Evolutionary conservation across 2,113 vertebrate genomes (phyloP).

Genomic region (Spea bombifrons): DNA sequence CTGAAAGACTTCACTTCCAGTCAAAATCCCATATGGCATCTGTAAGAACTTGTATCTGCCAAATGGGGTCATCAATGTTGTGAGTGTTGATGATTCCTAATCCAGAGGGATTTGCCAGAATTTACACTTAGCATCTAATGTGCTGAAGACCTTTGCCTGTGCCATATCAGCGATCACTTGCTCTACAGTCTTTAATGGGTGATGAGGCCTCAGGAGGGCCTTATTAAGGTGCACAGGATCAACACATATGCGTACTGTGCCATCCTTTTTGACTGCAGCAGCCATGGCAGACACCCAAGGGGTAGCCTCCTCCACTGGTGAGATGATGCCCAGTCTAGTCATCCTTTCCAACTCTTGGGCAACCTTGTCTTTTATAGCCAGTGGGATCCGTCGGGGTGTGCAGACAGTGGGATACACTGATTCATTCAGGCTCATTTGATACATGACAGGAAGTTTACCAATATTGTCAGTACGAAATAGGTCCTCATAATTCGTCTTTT

Average conservation of each 20-base stretch:
- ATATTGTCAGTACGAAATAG: conserved; percentile 9
- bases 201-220: conserved; percentile 22
- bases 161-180: conserved; percentile 4
- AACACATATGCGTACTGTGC: conserved; percentile 7
- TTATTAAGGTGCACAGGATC: conserved; percentile 39
- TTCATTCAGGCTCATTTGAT: not conserved
- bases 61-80: not conserved
- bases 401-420: not conserved
- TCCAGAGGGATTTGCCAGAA: not conserved
- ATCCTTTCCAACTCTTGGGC: conserved; percentile 13
- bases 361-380: conserved; percentile 33
- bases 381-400: not conserved
- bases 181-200: conserved; percentile 36
- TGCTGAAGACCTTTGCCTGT: conserved; percentile 3
- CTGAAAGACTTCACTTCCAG: too few relatives aligned
- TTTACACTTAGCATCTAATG: not conserved
- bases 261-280: conserved; percentile 33
- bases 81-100: conserved; percentile 3
- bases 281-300: conserved; percentile 38
- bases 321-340: conserved; percentile 8
- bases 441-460: not conserved
- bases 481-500: not conserved
- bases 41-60: not conserved
- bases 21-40: not conserved
- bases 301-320: conserved; percentile 9